Evolutionary conservation across 64 coral and sea anemone species (phyloP).

Genomic region (Montipora capricornis): DNA sequence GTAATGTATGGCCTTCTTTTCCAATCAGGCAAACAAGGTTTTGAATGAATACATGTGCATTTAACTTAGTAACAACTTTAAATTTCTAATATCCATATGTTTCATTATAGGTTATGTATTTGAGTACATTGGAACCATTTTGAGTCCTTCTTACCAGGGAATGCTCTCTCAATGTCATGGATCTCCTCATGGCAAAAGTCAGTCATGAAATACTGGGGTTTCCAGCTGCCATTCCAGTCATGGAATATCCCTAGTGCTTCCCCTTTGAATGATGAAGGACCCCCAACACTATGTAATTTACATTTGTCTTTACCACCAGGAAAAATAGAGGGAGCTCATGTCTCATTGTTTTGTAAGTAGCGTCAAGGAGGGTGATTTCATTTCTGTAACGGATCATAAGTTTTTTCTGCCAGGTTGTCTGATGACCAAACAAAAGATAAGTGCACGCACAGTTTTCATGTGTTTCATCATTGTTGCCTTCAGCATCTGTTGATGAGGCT

Average conservation of each 20-base stretch:
- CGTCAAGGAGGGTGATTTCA: slow-evolving; percentile 81
- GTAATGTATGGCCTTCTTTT: not conserved
- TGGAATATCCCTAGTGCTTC: slow-evolving; percentile 78
- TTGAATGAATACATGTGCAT: slow-evolving; percentile 1
- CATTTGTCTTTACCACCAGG: slow-evolving; percentile 75
- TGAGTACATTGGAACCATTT: slow-evolving; percentile 24
- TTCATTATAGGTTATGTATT: not conserved
- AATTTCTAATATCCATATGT: not conserved
- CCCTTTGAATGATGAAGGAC: slow-evolving; percentile 75
- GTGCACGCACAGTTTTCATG: slow-evolving; percentile 11
- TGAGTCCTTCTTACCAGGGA: slow-evolving; percentile 12
- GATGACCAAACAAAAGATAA: slow-evolving; percentile 72
- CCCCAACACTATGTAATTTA: slow-evolving; percentile 67
- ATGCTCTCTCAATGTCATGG: slow-evolving; percentile 60
- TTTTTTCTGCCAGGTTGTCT: slow-evolving; percentile 76
- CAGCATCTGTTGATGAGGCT: slow-evolving; percentile 39
- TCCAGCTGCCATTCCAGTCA: slow-evolving; percentile 67
- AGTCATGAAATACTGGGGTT: slow-evolving; percentile 74
- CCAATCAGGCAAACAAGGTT: not conserved
- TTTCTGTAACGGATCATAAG: slow-evolving; percentile 72
- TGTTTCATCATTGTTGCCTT: slow-evolving; percentile 25
- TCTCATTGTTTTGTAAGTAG: slow-evolving; percentile 84
- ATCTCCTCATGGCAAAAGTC: slow-evolving; percentile 81
- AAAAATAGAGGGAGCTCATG: slow-evolving; percentile 78
- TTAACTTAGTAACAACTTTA: slow-evolving; percentile 4